A percentile compares a stretch with the other conserved stretches of the same genome.
Conservation (phyloP, 64 coral and sea anemone species). For the Montipora efflorescens region DNA sequence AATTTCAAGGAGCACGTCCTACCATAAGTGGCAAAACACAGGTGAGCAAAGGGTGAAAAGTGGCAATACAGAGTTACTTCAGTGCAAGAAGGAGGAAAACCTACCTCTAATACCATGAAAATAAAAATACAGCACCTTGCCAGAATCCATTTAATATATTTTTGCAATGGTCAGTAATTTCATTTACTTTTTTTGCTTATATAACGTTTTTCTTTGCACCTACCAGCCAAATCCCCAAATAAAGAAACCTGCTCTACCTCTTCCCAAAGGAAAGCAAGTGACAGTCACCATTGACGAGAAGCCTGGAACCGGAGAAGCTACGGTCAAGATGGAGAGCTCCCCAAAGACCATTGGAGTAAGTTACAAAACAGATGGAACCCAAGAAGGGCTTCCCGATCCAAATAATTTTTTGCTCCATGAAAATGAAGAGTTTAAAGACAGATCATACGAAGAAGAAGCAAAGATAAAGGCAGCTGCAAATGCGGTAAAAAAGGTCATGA, state of each 20-base stretch:
- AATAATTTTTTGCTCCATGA: neutral
- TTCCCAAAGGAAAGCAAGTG: neutral
- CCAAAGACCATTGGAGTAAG: neutral
- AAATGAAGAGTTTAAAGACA: neutral
- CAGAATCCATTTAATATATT: too few species aligned
- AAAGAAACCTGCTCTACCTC: neutral
- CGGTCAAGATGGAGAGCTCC: neutral
- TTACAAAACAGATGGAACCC: neutral
- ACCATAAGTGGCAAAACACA: constrained; percentile 21
- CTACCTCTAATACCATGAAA: too few species aligned
- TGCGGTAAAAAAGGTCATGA: constrained; percentile 25
- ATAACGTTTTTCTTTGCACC: neutral
- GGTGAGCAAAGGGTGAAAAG: neutral
- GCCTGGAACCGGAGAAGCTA: neutral
- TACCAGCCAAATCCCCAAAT: neutral
- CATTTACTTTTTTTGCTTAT: neutral
- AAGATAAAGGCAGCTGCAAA: neutral
- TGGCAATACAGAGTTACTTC: too few species aligned
- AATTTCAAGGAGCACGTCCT: neutral
- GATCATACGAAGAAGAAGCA: constrained; percentile 24
- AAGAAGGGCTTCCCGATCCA: neutral
- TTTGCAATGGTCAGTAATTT: too few species aligned
- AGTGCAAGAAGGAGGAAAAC: too few species aligned
- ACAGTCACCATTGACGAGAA: constrained; percentile 24
- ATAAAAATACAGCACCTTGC: too few species aligned